A percentile compares a stretch with the other conserved stretches of the same genome.
These are phyloP conservation scores for Bucco capensis DNA, from an alignment of 2,113 vertebrate species.

Conservation along the genomic window DNA sequence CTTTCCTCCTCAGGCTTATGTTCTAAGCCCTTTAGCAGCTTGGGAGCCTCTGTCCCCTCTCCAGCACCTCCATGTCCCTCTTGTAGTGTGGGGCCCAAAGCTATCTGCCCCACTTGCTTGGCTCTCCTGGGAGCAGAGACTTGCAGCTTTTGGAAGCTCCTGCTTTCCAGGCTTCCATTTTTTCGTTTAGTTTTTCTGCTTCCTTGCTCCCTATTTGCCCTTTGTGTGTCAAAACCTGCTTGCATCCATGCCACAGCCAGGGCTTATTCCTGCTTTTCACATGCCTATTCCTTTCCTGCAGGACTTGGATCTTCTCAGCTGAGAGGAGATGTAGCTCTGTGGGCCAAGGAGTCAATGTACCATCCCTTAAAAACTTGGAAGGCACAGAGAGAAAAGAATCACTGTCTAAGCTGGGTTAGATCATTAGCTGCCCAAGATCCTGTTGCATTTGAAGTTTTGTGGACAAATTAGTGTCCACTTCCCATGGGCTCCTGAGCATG, in stretches of 20 bases:
- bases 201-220: not conserved
- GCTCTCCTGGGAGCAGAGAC: not conserved
- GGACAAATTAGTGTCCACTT: not conserved
- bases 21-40: too few species aligned
- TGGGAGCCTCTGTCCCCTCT: too few species aligned
- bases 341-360: not conserved
- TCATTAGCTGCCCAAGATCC: not conserved
- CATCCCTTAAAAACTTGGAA: not conserved
- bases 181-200: not conserved
- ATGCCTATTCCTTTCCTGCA: not conserved
- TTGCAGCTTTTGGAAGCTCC: not conserved
- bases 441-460: not conserved
- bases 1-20: too few species aligned
- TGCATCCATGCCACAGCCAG: not conserved
- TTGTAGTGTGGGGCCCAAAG: too few species aligned
- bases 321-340: not conserved
- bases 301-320: not conserved
- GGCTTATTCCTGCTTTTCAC: not conserved
- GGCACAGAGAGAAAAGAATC: accelerated
- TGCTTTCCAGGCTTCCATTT: not conserved
- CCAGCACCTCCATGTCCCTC: too few species aligned
- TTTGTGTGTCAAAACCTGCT: not conserved
- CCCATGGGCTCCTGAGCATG: not conserved
- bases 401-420: not conserved
- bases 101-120: too few species aligned